Percentiles rank a stretch among this genome's conserved stretches.
phyloP scores from a whole-genome alignment of 2,888 invertebrate species.

The Trissolcus brochymenae region DNA sequence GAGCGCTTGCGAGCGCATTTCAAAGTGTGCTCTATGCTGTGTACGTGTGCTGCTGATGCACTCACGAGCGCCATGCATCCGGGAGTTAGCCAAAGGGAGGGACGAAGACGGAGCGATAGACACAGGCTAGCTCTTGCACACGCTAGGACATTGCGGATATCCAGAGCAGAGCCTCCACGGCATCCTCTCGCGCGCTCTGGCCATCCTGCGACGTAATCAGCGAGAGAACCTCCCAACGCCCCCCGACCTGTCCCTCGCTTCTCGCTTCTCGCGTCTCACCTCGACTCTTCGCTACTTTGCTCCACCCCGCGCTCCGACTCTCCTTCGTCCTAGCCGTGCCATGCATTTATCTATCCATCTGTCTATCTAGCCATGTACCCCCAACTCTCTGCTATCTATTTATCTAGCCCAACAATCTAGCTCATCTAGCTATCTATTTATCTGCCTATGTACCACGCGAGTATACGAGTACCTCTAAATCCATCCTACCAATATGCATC shows the following conservation, averaged over 20 bases:
- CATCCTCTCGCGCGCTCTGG: constrained; percentile 70
- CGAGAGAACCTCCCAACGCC: constrained; percentile 72
- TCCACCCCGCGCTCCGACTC: constrained; percentile 17
- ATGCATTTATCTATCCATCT: constrained; percentile 50
- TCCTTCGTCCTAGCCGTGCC: constrained; percentile 29
- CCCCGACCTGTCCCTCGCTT: constrained; percentile 61
- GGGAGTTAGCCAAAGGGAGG: constrained; percentile 60
- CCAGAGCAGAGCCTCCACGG: constrained; percentile 66
- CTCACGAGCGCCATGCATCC: constrained; percentile 16
- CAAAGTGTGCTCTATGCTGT: neutral
- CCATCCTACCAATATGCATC: constrained; percentile 23
- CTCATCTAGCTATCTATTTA: constrained; percentile 20
- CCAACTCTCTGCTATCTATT: too few species aligned
- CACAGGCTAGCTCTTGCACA: constrained; percentile 19
- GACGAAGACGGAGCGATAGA: constrained; percentile 64
- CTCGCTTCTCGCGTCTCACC: constrained; percentile 43
- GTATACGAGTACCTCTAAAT: constrained; percentile 11
- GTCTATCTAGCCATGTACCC: constrained; percentile 31
- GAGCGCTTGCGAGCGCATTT: constrained; percentile 15
- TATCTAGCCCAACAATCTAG: neutral
- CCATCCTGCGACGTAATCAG: constrained; percentile 76
- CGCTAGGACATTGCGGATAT: constrained; percentile 75
- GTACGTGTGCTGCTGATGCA: constrained; percentile 4
- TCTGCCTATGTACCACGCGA: neutral
- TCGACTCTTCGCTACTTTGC: constrained; percentile 5